Percentiles rank a stretch among this genome's conserved stretches.
phyloP scores from a whole-genome alignment of 2,113 vertebrate genomes.

The Monopterus albus region DNA sequence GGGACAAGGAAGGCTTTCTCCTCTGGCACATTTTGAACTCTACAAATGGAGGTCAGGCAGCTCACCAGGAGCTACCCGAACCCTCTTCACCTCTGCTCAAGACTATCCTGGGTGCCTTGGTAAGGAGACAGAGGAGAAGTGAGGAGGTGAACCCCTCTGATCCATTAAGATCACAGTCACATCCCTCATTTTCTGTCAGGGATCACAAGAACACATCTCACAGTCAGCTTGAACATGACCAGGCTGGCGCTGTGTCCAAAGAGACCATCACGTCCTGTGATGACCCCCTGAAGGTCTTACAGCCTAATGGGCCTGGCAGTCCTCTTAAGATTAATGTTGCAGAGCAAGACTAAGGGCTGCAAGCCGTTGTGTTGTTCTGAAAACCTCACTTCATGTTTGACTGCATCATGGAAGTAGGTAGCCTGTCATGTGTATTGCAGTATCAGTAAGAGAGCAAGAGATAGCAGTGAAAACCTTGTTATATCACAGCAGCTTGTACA shows the following conservation, averaged over 20 bases:
- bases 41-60: conserved; percentile 71
- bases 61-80: conserved; percentile 69
- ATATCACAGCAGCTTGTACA: conserved; percentile 24
- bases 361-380: too few species aligned
- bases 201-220: conserved; percentile 39
- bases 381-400: too few species aligned
- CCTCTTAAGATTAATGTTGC: conserved; percentile 72
- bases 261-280: conserved; percentile 83
- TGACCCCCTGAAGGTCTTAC: conserved; percentile 83
- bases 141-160: conserved; percentile 81
- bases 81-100: conserved; percentile 77
- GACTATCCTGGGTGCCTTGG: conserved; percentile 75
- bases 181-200: conserved; percentile 32
- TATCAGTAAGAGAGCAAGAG: accelerated
- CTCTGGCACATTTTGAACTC: conserved; percentile 82
- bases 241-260: conserved; percentile 70
- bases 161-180: conserved; percentile 79
- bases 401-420: not conserved
- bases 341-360: conserved; percentile 48
- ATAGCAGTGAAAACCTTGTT: conserved; percentile 15
- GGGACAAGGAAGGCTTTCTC: conserved; percentile 39
- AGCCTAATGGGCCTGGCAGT: conserved; percentile 75
- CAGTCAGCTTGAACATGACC: conserved; percentile 45
- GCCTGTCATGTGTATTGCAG: too few species aligned
- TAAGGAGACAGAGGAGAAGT: conserved; percentile 82